Evolutionary conservation across 2,888 invertebrate species (phyloP), one percentile per base, ranked within the genome.

Genomic region (Leucoptera coffeella): DNA sequence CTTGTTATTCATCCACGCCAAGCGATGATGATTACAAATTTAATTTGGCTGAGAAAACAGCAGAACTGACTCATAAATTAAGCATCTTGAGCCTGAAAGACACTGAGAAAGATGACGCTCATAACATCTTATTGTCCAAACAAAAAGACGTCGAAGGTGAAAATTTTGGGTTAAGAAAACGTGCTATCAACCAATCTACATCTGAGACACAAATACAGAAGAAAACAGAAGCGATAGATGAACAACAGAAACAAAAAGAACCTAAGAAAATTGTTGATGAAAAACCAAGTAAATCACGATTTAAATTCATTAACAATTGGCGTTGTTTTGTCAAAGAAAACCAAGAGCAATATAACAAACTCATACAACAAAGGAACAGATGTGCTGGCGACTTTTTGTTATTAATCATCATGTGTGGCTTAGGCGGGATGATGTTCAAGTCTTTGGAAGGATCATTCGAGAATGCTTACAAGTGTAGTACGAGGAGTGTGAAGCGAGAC

Each of bases 391-490:
- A 85, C 39, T 48, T 84, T 12, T 50, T 88, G n/a, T 39, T 87
- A 14, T 55, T 87, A 20, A 59, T 85, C 13, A 74, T 87, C 29
- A 73, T 83, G 37, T 83, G 85, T 40, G 89, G 90, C 4, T 59
- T 85, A 25, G 90, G 89, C 2, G 90, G 85, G 0, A 71, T 90
- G 25, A 64, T 86, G 40, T 90, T 91, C 42, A 82, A 85, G 35
- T 79, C 82, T 35, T 79, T 85, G 12, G 93, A 94, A 50, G 90
- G 90, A 3, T 78, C 83, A 2, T 84, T 88, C 40, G 92, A 93
- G 46, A 78, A 84, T 32, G 83, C 83, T 34, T 89, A 86, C 57
- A 92, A 92, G 59, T 89, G 89, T 46, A 86, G 88, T 6, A 86
- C 90, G 22, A 86, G 89, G 40, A 74, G 85, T 40, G 87, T 91